Conservation (phyloP, 1,140 invertebrate genomes). For the Leguminivora glycinivorella region DNA sequence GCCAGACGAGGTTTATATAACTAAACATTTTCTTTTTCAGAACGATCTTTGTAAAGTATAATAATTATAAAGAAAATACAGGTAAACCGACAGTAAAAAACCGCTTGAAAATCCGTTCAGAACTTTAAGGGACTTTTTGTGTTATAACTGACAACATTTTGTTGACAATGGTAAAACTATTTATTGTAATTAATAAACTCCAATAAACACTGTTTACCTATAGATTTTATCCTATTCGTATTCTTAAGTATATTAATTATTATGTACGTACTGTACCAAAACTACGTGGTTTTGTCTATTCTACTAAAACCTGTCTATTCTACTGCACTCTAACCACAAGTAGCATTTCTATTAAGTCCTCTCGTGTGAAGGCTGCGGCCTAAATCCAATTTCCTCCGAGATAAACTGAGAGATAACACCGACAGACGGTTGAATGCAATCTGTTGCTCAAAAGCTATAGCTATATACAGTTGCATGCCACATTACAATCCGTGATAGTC, state of each 20-base stretch:
- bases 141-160: too few species aligned
- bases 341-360: slow-evolving; percentile 7
- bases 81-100: background rate
- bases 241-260: background rate
- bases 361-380: background rate
- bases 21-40: background rate
- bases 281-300: background rate
- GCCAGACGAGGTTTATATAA: background rate
- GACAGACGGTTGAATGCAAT: background rate
- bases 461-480: background rate
- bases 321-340: background rate
- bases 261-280: too few species aligned
- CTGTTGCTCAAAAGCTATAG: background rate
- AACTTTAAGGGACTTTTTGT: too few species aligned
- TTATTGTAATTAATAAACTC: too few species aligned
- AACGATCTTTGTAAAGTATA: too few species aligned
- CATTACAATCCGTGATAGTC: background rate
- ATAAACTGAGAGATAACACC: slow-evolving; percentile 3
- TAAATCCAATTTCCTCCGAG: slow-evolving; percentile 9
- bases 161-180: too few species aligned
- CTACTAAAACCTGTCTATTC: too few species aligned
- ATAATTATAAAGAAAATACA: too few species aligned
- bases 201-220: too few species aligned
- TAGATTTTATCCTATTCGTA: too few species aligned
- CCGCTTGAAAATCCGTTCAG: too few species aligned